Evolutionary conservation across 64 coral and sea anemone species (phyloP).

Genomic region (Dendronephthya gigantea): DNA sequence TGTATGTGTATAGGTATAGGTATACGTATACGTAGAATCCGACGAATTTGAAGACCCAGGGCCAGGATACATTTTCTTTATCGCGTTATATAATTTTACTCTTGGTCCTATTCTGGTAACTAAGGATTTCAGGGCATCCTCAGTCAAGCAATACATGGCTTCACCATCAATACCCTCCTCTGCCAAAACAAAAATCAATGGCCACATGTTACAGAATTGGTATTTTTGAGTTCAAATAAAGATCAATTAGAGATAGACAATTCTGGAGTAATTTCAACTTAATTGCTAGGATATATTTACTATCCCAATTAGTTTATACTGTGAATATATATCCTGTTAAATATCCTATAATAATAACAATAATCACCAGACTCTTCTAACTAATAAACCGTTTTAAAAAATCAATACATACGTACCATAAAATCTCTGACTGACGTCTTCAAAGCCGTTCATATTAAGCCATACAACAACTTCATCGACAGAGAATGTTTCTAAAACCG

Average conservation of each 20-base stretch:
- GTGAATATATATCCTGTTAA: no score
- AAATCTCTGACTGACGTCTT: neutral
- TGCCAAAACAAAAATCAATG: neutral
- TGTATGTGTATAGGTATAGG: no score
- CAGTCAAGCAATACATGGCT: neutral
- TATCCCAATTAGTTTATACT: no score
- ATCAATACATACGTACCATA: neutral
- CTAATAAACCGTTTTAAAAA: neutral
- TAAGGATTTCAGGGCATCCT: neutral
- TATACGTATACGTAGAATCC: no score
- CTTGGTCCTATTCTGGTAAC: neutral
- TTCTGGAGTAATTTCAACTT: no score
- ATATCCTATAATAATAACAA: no score
- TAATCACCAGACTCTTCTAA: no score
- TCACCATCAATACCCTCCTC: neutral
- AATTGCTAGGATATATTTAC: no score
- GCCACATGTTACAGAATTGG: neutral
- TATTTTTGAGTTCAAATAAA: neutral
- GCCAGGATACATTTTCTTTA: neutral
- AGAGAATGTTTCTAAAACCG: neutral
- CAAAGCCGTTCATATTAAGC: neutral
- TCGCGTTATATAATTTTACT: neutral
- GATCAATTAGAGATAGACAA: neutral
- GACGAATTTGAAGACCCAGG: neutral
- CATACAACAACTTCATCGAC: neutral